Evolutionary conservation across 2,797 vertebrate species (phyloP).

Genomic region (Hypotaenidia okinawae): DNA sequence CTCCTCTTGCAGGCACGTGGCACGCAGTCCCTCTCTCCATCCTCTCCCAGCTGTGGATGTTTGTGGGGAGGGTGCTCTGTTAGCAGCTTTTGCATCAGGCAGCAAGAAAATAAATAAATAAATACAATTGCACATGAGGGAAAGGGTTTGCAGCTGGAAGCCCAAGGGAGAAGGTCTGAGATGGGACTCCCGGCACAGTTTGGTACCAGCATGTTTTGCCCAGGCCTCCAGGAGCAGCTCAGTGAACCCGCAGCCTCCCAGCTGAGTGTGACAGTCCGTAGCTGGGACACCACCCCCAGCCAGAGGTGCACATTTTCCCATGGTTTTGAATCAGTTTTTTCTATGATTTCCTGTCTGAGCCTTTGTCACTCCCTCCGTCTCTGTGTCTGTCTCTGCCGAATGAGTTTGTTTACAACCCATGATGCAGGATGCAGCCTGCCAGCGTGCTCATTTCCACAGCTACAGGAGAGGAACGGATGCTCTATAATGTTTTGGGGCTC

Average conservation of each 20-base stretch:
- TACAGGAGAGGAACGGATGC: background rate
- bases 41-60: background rate
- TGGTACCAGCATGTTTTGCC: background rate
- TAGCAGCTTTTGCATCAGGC: conserved; percentile 45
- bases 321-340: background rate
- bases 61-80: background rate
- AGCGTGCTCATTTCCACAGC: background rate
- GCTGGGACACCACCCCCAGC: background rate
- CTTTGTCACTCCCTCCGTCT: background rate
- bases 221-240: background rate
- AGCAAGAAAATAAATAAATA: conserved; percentile 69
- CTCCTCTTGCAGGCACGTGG: background rate
- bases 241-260: background rate
- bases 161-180: background rate
- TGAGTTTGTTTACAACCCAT: background rate
- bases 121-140: conserved; percentile 24
- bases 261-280: background rate
- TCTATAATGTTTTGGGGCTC: background rate
- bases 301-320: background rate
- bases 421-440: background rate
- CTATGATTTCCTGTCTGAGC: background rate
- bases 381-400: background rate
- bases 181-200: background rate
- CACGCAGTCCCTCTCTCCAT: accelerated
- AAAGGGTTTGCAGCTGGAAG: conserved; percentile 10